These are phyloP conservation scores for Glyphotaelius pellucidus DNA, from an alignment of 2,888 invertebrate genomes.

Conservation along the genomic window DNA sequence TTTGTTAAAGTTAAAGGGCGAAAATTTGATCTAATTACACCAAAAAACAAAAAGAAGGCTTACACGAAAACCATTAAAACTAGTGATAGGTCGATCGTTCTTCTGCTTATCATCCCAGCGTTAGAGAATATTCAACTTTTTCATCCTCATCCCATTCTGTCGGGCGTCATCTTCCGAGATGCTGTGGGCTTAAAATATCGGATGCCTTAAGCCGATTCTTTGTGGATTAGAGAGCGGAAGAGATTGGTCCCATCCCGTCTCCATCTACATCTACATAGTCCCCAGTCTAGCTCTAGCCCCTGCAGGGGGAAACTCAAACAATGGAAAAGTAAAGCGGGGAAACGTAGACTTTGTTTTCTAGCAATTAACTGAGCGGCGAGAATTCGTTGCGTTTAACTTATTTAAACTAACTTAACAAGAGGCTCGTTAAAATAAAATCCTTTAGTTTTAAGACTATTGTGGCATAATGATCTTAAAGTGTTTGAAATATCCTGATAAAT, in stretches of 20 bases:
- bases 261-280: background rate
- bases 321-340: conserved; percentile 10
- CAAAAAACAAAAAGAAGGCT: background rate
- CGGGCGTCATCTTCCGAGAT: conserved; percentile 26
- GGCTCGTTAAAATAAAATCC: background rate
- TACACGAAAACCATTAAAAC: background rate
- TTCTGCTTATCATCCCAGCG: background rate
- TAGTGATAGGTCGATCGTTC: background rate
- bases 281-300: background rate
- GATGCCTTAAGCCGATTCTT: conserved; percentile 52
- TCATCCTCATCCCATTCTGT: conserved; percentile 3
- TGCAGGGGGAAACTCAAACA: conserved; percentile 35
- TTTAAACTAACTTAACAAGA: background rate
- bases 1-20: background rate
- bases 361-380: conserved; percentile 27
- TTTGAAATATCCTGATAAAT: background rate
- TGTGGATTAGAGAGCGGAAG: conserved; percentile 44
- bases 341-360: conserved; percentile 17
- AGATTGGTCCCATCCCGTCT: conserved; percentile 32
- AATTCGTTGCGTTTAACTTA: conserved; percentile 13
- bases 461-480: background rate
- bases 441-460: background rate
- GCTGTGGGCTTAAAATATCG: conserved; percentile 57
- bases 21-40: background rate
- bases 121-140: background rate